Evolutionary conservation across 2,113 vertebrate species (phyloP).

Genomic region (Lynx canadensis): DNA sequence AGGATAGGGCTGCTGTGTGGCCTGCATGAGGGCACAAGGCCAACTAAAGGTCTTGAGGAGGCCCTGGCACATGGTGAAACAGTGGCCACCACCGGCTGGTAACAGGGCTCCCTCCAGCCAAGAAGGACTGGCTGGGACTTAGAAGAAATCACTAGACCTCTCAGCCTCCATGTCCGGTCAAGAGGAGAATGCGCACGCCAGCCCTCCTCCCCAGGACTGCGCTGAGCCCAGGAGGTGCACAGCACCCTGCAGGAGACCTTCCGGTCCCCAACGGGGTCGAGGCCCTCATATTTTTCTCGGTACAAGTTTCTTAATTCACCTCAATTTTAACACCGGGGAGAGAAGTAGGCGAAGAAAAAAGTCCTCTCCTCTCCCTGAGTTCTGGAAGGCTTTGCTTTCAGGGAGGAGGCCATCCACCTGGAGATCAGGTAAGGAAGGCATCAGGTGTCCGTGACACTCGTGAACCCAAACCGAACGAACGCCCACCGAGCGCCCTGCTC

Average conservation of each 20-base stretch:
- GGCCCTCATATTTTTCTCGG: neutral
- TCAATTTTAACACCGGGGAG: neutral
- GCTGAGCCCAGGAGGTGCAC: neutral
- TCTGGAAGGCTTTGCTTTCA: neutral
- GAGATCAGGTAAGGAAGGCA: neutral
- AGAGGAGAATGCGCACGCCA: neutral
- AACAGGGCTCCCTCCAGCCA: neutral
- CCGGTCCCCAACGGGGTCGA: neutral
- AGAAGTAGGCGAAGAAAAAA: neutral
- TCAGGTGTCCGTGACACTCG: neutral
- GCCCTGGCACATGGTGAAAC: neutral
- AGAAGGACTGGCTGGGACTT: neutral
- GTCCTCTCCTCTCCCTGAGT: neutral
- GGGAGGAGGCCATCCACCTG: neutral
- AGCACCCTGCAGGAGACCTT: neutral
- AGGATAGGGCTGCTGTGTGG: neutral
- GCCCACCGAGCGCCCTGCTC: neutral
- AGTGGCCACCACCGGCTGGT: neutral
- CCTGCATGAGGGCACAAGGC: neutral
- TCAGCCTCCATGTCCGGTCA: neutral
- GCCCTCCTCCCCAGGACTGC: neutral
- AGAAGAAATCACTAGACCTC: neutral
- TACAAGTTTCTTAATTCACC: neutral
- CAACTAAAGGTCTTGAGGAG: neutral
- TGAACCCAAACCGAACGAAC: neutral